Base-by-base conservation (phyloP, 2,888 invertebrate species). In the Marronus borbonicus region DNA sequence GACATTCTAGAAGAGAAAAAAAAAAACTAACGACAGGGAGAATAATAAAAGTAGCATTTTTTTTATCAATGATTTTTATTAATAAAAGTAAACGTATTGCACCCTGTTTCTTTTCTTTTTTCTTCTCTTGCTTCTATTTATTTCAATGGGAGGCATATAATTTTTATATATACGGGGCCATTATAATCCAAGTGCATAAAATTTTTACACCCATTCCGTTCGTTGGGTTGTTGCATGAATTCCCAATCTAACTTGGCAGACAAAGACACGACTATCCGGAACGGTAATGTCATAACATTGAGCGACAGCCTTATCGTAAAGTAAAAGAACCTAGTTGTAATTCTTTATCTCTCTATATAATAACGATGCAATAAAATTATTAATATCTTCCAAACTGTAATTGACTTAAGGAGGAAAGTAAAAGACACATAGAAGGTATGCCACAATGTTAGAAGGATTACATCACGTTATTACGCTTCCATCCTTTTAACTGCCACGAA, bases 331-430 rank as follows among this genome's bases (percentile, higher is more conserved):
- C 83, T 84, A 85, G 85, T 85, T 85, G 81, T 84, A 84, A 87
- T 88, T 88, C 87, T 87, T 88, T 88, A 88, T 87, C 87, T 87
- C 87, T 87, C 84, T 81, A 83, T 84, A 85, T 86, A 85, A 85
- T 83, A 17, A 52, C 52, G 82, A 81, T 81, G 86, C 85, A 82
- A 85, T 88, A 88, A 88, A 88, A 87, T 88, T 88, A 88, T 88
- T 88, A 88, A 88, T 88, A 88, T 87, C 88, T 86, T 83, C 82
- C 82, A 84, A 83, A 84, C 85, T 85, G 86, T 88, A 88, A 85
- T 85, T 84, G 87, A 87, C 86, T 86, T 83, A 52, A 52, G 52
- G 17, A 52, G 52, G 81, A 80, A 81, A 82, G 83, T 84, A 84
- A 85, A 86, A 87, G 87, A 52, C n/a, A 52, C 52, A 17, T 17